Percentiles rank a stretch among this genome's conserved stretches.
Conservation (phyloP, 2,113 vertebrate genomes). For the Leptocoma aspasia region DNA sequence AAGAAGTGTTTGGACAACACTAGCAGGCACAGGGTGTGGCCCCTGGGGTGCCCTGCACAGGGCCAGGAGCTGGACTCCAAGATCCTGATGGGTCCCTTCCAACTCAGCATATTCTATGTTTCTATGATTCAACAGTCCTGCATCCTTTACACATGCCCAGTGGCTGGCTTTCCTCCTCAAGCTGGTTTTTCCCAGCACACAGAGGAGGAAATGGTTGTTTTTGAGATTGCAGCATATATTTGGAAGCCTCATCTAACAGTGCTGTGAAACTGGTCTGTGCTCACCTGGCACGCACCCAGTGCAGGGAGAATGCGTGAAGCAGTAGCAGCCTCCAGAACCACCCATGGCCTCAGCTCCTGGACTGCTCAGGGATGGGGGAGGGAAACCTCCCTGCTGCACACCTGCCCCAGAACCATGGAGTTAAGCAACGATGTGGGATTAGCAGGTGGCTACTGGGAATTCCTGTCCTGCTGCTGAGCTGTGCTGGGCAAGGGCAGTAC, state of each 20-base stretch:
- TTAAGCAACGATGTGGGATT: rapidly evolving
- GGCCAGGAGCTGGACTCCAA: not conserved
- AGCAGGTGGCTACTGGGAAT: not conserved
- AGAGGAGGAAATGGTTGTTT: not conserved
- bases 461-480: not conserved
- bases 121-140: not conserved
- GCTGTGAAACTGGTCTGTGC: not conserved
- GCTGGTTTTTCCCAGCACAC: not conserved
- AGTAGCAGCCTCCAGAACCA: not conserved
- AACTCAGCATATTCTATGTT: not conserved
- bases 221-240: not conserved
- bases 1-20: not conserved
- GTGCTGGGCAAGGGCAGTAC: not conserved
- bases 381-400: not conserved
- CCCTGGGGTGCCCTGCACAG: not conserved
- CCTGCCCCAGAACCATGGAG: not conserved
- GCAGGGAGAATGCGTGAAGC: not conserved
- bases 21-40: not conserved
- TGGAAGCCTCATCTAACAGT: not conserved
- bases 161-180: not conserved
- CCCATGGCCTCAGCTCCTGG: not conserved
- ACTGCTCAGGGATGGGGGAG: too few species aligned
- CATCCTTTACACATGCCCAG: not conserved
- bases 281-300: rapidly evolving
- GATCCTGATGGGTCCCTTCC: not conserved